Evolutionary conservation across 2,888 invertebrate species (phyloP), one percentile per base, ranked within the genome.

Genomic region (Chouioia cunea): DNA sequence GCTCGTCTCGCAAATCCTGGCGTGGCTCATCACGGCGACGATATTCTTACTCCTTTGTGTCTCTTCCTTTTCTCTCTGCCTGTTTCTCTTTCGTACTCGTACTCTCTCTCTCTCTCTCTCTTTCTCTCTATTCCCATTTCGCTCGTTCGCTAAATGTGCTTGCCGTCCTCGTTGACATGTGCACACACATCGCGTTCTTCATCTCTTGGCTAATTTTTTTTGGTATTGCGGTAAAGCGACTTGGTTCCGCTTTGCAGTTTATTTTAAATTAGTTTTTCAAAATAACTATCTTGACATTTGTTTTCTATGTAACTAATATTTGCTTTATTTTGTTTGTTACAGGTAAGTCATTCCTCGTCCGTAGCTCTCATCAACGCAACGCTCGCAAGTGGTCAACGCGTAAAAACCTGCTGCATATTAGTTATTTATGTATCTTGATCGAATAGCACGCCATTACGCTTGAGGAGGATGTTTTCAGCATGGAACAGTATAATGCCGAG

Each of bases 261-360:
- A 0, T 23, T 54, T 54, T 4, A 27, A 27, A 54, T 54, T 27
- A 54, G 2, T 2, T 3, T 15, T 23, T 18, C 18, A n/a, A n/a
- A n/a, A n/a, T n/a, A n/a, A n/a, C n/a, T n/a, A 20, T 20, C 1
- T 22, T 56, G n/a, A n/a, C n/a, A 27, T 36, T 56, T 56, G 14
- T 48, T n/a, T n/a, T 15, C 15, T 0, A 4, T 36, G 20, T 36
- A 12, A 22, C 8, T 36, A 59, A 54, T 53, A 10, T 36, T 36
- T 2, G 18, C 14, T 48, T 23, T 56, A 43, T 22, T 52, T 48
- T 48, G 20, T 60, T 47, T 63, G 52, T 69, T 69, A 58, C 47
- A 69, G 69, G 69, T 63, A 64, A 69, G 69, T 63, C 54, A n/a
- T 20, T 44, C 46, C n/a, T 57, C 48, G 14, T 36, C 4, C 20